Base-by-base conservation (phyloP, 2,888 invertebrate genomes). In the Scaptomyza cyrtandrae region DNA sequence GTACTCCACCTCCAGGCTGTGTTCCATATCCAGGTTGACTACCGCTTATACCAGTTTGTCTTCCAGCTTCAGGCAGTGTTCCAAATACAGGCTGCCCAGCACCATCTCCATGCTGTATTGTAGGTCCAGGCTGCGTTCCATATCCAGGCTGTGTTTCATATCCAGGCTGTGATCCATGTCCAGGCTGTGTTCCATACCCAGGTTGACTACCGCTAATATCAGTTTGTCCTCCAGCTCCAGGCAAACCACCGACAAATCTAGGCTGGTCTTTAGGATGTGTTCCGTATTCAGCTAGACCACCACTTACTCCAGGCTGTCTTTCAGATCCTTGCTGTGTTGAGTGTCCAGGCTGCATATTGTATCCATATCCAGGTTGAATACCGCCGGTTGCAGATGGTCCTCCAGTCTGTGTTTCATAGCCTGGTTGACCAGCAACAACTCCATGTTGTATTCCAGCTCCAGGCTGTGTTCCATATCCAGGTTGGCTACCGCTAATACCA, bases 261-360 rank as follows among this genome's bases (percentile, higher is more conserved):
- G 64, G 35, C 9, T 60, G 58, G n/a, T n/a, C n/a, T n/a, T n/a
- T n/a, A n/a, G n/a, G n/a, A n/a, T n/a, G n/a, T 1, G 24, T 44
- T 6, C 78, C 71, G n/a, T 43, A 19, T 43, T 71, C 75, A 0
- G 56, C 39, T n/a, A 63, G 74, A 10, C 56, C 53, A 5, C 48
- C n/a, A 1, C 43, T 61, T 0, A 27, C 5, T 2, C 64, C 68
- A n/a, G 72, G 58, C 27, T 68, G 76, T 0, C 53, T 27, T 14
- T n/a, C 46, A 39, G 33, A 9, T 29, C 69, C 69, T n/a, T 46
- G 43, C 1, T 62, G 37, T 13, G 13, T 9, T n/a, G 59, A 67
- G 0, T 43, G 71, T 14, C 73, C 78, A 1, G 63, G 27, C 55
- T 59, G 9, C 1, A 6, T 16, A 6, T 0, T 2, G 2, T 49